These are phyloP conservation scores for Penaeus indicus DNA, from an alignment of 1,140 invertebrate genomes.

Conservation along the genomic window DNA sequence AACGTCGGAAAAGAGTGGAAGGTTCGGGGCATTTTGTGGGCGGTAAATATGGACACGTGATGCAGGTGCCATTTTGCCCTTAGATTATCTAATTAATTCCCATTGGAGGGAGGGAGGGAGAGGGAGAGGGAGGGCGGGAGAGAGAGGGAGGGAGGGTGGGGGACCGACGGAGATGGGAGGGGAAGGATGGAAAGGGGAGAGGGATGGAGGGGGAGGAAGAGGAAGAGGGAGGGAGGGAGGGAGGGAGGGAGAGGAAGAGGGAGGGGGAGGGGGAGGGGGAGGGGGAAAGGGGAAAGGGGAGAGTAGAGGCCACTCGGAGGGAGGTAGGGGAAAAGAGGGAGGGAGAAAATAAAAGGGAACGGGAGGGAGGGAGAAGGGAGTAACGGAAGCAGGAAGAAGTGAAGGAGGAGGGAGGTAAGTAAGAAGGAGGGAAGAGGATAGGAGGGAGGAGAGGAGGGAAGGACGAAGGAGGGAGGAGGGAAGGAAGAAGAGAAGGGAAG, in stretches of 20 bases:
- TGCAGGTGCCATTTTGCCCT: no score
- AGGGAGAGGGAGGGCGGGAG: not conserved
- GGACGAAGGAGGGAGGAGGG: not conserved
- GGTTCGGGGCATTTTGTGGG: no score
- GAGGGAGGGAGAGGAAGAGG: not conserved
- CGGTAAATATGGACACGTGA: no score
- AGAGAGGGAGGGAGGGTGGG: not conserved
- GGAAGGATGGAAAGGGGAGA: not conserved
- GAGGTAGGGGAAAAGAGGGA: not conserved
- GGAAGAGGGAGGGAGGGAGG: not conserved
- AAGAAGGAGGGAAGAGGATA: not conserved
- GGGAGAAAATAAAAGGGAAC: not conserved
- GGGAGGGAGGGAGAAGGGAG: not conserved
- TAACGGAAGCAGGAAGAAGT: not conserved
- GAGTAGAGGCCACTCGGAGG: not conserved
- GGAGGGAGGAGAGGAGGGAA: not conserved
- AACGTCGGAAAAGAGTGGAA: no score
- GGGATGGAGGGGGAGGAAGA: not conserved
- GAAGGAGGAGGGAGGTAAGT: not conserved
- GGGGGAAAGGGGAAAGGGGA: slow-evolving; percentile 1
- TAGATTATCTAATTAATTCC: no score
- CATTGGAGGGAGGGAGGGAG: not conserved
- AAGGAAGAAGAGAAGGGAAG: not conserved
- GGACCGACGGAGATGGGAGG: not conserved
- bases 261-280: no score